These are phyloP conservation scores for Vimba vimba DNA, from an alignment of 2,113 vertebrate genomes.

Conservation along the genomic window DNA sequence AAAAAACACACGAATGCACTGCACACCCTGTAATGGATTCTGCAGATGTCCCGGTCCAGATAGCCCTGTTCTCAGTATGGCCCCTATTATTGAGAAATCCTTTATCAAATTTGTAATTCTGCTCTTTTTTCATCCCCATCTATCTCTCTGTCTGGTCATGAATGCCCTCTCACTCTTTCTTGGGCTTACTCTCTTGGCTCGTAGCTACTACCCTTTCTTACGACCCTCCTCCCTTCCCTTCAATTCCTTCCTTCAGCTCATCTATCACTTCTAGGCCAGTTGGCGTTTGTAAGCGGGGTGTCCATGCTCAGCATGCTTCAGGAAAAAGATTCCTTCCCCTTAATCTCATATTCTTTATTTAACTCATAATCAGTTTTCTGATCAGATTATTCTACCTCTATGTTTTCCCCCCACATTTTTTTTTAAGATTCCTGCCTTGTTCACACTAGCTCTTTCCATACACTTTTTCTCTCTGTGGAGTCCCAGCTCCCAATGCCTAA, in stretches of 20 bases:
- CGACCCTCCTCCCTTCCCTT: conserved; percentile 10
- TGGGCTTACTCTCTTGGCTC: conserved; percentile 18
- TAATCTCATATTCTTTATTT: conserved; percentile 21
- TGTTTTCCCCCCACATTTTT: conserved; percentile 25
- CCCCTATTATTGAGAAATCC: conserved; percentile 71
- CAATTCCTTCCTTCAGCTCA: conserved; percentile 46
- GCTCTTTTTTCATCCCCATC: conserved; percentile 31
- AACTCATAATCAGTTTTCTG: conserved; percentile 1
- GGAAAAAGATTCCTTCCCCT: conserved; percentile 32
- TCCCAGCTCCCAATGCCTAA: conserved; percentile 58
- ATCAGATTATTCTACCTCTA: conserved; percentile 8
- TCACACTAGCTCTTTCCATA: conserved; percentile 25
- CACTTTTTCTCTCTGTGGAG: conserved; percentile 32
- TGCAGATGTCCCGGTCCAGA: conserved; percentile 86
- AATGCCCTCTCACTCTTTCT: conserved; percentile 61
- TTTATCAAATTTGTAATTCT: conserved; percentile 76
- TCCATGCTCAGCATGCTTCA: conserved; percentile 46
- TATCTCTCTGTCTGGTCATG: conserved; percentile 23
- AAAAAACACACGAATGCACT: conserved; percentile 70
- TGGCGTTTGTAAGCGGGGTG: conserved; percentile 48
- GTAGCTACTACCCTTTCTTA: conserved; percentile 33
- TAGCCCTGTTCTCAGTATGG: conserved; percentile 65
- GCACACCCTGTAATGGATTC: conserved; percentile 85
- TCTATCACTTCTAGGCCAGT: conserved; percentile 54
- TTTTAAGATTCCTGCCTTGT: neutral